Percentiles rank a stretch among this genome's conserved stretches.
These are phyloP conservation scores for Mylabris sibirica DNA, from an alignment of 2,888 invertebrate genomes.

Conservation along the genomic window DNA sequence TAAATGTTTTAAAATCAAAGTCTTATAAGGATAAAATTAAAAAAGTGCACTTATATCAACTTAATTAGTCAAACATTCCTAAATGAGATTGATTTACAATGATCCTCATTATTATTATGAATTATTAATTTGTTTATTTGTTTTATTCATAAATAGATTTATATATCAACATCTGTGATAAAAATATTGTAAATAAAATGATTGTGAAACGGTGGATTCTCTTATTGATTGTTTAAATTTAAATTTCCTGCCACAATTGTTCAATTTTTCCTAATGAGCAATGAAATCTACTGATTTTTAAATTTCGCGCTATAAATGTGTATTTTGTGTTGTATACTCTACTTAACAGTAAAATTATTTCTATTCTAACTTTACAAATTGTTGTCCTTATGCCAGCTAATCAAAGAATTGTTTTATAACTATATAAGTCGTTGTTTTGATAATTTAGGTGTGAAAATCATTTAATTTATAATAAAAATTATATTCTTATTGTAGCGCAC, in stretches of 20 bases:
- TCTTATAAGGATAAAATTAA: neutral
- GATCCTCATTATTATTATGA: neutral
- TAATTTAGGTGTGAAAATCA: too few relatives aligned
- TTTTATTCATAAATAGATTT: neutral
- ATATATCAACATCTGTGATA: neutral
- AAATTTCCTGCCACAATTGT: neutral
- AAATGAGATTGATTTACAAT: neutral
- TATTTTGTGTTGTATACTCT: too few relatives aligned
- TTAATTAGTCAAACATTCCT: neutral
- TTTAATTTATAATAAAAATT: too few relatives aligned
- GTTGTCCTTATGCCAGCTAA: too few relatives aligned
- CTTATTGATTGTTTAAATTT: neutral
- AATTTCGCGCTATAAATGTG: too few relatives aligned
- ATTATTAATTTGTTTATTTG: neutral
- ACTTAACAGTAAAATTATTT: too few relatives aligned
- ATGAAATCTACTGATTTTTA: too few relatives aligned
- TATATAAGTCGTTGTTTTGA: too few relatives aligned
- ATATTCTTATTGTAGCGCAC: too few relatives aligned
- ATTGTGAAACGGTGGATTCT: neutral
- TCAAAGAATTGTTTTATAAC: too few relatives aligned
- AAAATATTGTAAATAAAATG: neutral
- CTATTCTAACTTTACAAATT: too few relatives aligned
- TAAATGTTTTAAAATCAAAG: neutral
- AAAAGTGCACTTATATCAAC: constrained; percentile 4
- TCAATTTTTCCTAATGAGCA: too few relatives aligned